These are phyloP conservation scores for Orius insidiosus DNA, from an alignment of 1,140 invertebrate species.

Conservation along the genomic window DNA sequence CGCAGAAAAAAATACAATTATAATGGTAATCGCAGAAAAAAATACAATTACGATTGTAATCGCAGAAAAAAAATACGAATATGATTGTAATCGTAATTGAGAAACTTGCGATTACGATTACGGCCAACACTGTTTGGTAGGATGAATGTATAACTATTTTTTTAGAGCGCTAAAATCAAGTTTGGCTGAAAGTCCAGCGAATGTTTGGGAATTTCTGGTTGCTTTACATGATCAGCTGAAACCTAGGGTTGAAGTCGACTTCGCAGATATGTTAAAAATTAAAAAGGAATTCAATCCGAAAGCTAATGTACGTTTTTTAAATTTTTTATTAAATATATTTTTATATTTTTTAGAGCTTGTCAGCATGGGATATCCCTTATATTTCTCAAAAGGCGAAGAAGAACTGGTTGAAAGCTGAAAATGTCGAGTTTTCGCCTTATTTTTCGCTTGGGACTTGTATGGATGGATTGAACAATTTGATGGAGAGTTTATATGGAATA, in stretches of 20 bases:
- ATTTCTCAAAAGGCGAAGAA: conserved; percentile 53
- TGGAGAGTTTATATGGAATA: conserved; percentile 64
- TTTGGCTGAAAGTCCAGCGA: conserved; percentile 60
- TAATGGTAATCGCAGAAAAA: too few species aligned
- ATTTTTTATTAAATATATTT: too few species aligned
- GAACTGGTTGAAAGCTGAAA: conserved; percentile 44
- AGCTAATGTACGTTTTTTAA: too few species aligned
- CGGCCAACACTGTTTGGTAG: too few species aligned
- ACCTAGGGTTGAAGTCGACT: conserved; percentile 46
- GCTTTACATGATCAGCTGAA: conserved; percentile 50
- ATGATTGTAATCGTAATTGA: too few species aligned
- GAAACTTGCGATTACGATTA: too few species aligned
- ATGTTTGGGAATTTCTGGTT: conserved; percentile 64
- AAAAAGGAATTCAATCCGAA: conserved; percentile 40
- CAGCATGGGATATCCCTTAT: conserved; percentile 75
- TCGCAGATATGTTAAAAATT: conserved; percentile 52
- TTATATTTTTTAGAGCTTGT: conserved; percentile 32
- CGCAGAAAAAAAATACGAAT: too few species aligned
- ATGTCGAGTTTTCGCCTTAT: conserved; percentile 61
- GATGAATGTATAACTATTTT: too few species aligned
- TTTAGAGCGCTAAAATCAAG: conserved; percentile 76
- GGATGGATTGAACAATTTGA: conserved; percentile 82
- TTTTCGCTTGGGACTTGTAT: conserved; percentile 90
- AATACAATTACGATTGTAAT: too few species aligned
- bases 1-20: too few species aligned